Conservation (phyloP, 2,888 invertebrate species). For the Papilio elwesi region DNA sequence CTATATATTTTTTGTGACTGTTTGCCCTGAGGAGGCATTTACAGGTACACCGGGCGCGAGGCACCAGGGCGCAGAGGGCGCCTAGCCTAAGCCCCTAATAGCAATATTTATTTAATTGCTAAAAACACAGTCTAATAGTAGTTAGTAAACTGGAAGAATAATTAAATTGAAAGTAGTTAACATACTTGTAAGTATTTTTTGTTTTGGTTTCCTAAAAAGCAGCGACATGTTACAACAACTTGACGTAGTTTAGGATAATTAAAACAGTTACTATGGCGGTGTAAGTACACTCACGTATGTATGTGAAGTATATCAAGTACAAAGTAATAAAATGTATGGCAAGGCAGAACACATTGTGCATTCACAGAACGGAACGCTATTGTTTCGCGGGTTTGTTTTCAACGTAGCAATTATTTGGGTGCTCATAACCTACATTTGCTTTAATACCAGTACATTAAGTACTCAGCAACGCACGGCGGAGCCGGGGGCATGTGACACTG, state of each 20-base stretch:
- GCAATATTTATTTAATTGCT: too few species aligned
- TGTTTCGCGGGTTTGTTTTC: conserved; percentile 32
- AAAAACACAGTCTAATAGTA: too few species aligned
- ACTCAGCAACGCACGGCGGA: background rate
- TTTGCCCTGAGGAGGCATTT: too few species aligned
- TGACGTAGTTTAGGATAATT: background rate
- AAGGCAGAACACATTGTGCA: conserved; percentile 29
- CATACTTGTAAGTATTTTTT: too few species aligned
- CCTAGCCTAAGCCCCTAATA: too few species aligned
- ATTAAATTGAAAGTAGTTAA: too few species aligned
- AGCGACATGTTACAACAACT: background rate
- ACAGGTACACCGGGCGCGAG: too few species aligned
- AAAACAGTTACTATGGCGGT: background rate
- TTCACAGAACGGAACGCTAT: conserved; percentile 28
- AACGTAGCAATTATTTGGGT: conserved; percentile 38
- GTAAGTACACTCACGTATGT: too few species aligned
- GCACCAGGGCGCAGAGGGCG: too few species aligned
- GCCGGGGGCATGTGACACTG: conserved; percentile 9
- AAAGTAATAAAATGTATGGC: conserved; percentile 25
- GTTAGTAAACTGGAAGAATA: too few species aligned
- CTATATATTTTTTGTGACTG: too few species aligned
- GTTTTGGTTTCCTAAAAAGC: too few species aligned
- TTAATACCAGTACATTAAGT: conserved; percentile 23
- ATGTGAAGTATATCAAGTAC: conserved; percentile 6
- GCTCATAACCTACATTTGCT: conserved; percentile 37